A percentile compares a stretch with the other conserved stretches of the same genome.
Conservation (phyloP, 2,113 vertebrate genomes). For the Oncorhynchus kisutch region DNA sequence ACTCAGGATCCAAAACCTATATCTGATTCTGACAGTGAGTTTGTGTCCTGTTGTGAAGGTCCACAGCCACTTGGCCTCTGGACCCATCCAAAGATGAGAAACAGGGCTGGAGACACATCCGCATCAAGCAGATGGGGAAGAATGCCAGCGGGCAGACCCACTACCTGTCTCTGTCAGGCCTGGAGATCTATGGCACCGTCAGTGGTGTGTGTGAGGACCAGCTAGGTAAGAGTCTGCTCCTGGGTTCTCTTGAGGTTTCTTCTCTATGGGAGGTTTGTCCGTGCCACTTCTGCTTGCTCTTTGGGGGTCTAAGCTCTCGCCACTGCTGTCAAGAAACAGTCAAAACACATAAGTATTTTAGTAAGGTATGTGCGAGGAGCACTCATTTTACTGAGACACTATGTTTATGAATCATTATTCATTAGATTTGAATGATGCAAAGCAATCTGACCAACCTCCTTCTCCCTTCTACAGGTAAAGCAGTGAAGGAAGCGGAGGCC, state of each 20-base stretch:
- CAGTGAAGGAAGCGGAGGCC: constrained; percentile 98
- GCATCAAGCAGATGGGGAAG: constrained; percentile 98
- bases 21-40: background rate
- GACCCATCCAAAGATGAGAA: constrained; percentile 95
- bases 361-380: too few species aligned
- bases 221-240: constrained; percentile 78
- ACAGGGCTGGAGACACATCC: constrained; percentile 95
- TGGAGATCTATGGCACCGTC: constrained; percentile 95
- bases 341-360: too few species aligned
- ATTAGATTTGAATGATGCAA: too few species aligned
- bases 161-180: constrained; percentile 95
- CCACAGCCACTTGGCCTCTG: constrained; percentile 97
- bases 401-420: too few species aligned
- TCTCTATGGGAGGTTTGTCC: too few species aligned
- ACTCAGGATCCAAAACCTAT: too few species aligned
- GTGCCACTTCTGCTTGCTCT: background rate
- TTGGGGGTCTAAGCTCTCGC: too few species aligned
- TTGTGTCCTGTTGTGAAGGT: constrained; percentile 66
- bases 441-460: too few species aligned
- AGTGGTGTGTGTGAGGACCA: constrained; percentile 97
- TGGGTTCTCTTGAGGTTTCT: too few species aligned
- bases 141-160: constrained; percentile 98
- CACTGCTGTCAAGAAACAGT: too few species aligned
- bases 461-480: constrained; percentile 82
- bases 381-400: too few species aligned